A percentile compares a stretch with the other conserved stretches of the same genome.
Evolutionary conservation across 2,113 vertebrate species (phyloP).

Genomic region (Sarotherodon lohbergeri): DNA sequence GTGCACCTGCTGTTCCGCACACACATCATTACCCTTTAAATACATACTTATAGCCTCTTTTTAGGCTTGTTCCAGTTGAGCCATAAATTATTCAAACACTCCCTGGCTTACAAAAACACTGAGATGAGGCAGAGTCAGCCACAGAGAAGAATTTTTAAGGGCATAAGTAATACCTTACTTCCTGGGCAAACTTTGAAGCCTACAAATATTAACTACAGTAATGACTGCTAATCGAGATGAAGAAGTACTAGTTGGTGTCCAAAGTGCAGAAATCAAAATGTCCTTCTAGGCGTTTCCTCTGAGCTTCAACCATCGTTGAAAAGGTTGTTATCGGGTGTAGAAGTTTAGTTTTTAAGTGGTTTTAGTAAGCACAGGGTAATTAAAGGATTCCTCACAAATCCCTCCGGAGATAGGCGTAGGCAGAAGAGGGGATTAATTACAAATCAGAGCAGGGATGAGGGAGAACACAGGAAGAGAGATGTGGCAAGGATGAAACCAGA

Average conservation of each 20-base stretch:
- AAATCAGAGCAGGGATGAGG: not conserved
- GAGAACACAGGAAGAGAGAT: not conserved
- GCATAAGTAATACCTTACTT: not conserved
- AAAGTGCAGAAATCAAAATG: not conserved
- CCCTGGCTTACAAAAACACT: not conserved
- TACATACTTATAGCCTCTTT: not conserved
- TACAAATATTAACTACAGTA: not conserved
- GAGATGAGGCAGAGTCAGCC: not conserved
- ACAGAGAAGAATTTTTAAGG: not conserved
- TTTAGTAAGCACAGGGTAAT: conserved; percentile 13
- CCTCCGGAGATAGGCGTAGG: not conserved
- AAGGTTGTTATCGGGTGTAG: not conserved
- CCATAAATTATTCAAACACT: conserved; percentile 32
- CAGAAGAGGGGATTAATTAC: conserved; percentile 22
- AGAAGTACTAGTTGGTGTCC: not conserved
- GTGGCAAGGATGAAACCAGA: not conserved
- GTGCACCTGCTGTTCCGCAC: conserved; percentile 8
- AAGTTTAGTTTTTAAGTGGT: not conserved
- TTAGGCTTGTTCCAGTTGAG: not conserved
- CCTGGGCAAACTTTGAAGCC: not conserved
- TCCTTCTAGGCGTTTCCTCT: not conserved
- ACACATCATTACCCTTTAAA: not conserved
- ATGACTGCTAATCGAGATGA: not conserved
- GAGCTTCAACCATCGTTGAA: not conserved
- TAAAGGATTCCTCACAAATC: conserved; percentile 28